phyloP scores from a whole-genome alignment of 2,797 vertebrate genomes.

The Hirundo rustica region DNA sequence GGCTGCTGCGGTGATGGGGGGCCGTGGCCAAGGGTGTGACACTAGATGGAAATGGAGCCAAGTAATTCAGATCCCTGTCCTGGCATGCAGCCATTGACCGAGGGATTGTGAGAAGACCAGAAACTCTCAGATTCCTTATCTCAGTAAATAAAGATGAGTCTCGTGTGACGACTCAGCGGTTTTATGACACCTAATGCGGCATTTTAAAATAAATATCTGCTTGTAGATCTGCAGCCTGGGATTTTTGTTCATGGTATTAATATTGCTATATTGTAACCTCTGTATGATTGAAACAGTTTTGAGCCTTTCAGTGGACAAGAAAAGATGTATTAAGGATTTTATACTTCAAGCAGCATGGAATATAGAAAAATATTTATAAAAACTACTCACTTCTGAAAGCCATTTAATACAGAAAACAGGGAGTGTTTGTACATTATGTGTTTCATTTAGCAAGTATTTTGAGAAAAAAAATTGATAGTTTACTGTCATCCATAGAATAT shows the following conservation, averaged over 20 bases:
- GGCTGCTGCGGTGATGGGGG: not conserved
- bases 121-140: not conserved
- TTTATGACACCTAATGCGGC: not conserved
- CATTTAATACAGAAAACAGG: not conserved
- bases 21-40: not conserved
- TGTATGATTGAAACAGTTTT: not conserved
- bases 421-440: not conserved
- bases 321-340: not conserved
- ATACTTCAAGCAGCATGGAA: not conserved
- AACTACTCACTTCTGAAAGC: not conserved
- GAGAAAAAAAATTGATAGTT: not conserved
- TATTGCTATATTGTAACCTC: not conserved
- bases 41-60: not conserved
- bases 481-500: not conserved
- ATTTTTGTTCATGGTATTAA: not conserved
- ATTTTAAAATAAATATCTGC: not conserved
- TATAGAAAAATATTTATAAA: not conserved
- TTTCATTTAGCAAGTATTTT: constrained; percentile 9
- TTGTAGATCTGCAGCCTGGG: not conserved
- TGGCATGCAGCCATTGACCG: not conserved
- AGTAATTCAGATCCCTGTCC: not conserved
- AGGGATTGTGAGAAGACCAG: not conserved
- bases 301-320: not conserved
- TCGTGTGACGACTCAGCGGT: not conserved
- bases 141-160: not conserved